These are phyloP conservation scores for Fratercula arctica DNA, from an alignment of 2,797 vertebrate species.

Conservation along the genomic window DNA sequence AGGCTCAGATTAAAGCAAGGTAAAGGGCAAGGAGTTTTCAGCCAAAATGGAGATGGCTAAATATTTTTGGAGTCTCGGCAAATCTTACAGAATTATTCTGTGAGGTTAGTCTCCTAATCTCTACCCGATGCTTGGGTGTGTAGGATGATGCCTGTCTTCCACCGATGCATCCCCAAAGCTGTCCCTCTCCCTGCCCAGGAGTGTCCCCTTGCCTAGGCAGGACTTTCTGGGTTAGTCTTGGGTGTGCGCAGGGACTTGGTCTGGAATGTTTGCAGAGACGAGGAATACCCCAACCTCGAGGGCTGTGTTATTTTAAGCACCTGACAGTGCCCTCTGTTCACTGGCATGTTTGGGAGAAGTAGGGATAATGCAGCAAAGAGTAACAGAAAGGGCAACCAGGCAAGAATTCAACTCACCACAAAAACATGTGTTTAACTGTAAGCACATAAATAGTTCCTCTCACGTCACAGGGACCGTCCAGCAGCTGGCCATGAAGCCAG, in stretches of 20 bases:
- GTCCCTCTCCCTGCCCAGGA: not conserved
- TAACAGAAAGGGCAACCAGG: not conserved
- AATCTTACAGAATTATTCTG: not conserved
- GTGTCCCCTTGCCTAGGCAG: not conserved
- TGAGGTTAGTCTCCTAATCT: too few species aligned
- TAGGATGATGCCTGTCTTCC: not conserved
- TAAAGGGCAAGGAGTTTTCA: not conserved
- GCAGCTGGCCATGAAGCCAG: not conserved
- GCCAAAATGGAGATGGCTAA: not conserved
- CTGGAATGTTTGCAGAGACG: not conserved
- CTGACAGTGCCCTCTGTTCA: not conserved
- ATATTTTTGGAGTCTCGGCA: not conserved
- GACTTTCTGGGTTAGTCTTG: not conserved
- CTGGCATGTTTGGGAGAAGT: not conserved
- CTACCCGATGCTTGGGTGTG: rapidly evolving
- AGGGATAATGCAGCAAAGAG: not conserved
- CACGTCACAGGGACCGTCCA: rapidly evolving
- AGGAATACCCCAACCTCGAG: not conserved
- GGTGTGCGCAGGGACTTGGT: too few species aligned
- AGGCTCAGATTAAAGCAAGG: not conserved
- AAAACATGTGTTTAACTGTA: not conserved
- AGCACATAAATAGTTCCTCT: not conserved
- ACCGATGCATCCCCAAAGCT: not conserved
- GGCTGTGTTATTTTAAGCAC: not conserved
- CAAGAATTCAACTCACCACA: not conserved